Percentiles rank a stretch among this genome's conserved stretches.
Conservation (phyloP, 2,113 vertebrate species). For the Rhynchopsitta pachyrhyncha region DNA sequence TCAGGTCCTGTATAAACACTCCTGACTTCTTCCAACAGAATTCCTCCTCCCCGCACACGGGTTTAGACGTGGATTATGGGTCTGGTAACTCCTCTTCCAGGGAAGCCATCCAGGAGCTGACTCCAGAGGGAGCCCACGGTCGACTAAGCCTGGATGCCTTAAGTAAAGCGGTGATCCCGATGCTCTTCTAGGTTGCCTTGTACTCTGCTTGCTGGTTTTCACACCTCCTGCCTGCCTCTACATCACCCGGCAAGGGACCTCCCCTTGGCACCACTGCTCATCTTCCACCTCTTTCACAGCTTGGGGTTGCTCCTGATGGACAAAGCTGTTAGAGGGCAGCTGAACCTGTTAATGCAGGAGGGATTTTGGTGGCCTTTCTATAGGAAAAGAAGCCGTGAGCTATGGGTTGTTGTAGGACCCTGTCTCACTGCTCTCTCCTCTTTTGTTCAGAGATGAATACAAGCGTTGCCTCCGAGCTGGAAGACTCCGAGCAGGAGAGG, state of each 20-base stretch:
- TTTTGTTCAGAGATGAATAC: neutral
- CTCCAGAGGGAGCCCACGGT: constrained; percentile 30
- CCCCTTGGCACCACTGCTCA: accelerated
- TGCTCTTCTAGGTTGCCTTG: accelerated
- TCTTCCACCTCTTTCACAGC: accelerated
- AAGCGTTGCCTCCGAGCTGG: neutral
- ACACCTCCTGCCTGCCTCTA: neutral
- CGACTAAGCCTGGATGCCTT: neutral
- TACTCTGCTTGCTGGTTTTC: accelerated
- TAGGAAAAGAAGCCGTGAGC: no score
- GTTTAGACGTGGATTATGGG: constrained; percentile 70
- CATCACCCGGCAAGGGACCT: neutral
- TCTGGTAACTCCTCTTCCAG: constrained; percentile 76
- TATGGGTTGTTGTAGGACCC: accelerated
- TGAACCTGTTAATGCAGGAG: accelerated
- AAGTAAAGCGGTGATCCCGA: neutral
- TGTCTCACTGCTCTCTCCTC: neutral
- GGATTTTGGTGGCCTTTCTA: neutral
- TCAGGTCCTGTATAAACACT: neutral
- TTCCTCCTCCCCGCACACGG: constrained; percentile 63
- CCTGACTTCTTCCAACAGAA: constrained; percentile 74
- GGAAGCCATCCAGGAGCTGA: constrained; percentile 77
- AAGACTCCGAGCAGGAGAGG: neutral
- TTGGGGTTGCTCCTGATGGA: neutral
- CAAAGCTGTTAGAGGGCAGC: neutral